phyloP scores from a whole-genome alignment of 2,888 invertebrate species.

The Drosophila kambysellisi region DNA sequence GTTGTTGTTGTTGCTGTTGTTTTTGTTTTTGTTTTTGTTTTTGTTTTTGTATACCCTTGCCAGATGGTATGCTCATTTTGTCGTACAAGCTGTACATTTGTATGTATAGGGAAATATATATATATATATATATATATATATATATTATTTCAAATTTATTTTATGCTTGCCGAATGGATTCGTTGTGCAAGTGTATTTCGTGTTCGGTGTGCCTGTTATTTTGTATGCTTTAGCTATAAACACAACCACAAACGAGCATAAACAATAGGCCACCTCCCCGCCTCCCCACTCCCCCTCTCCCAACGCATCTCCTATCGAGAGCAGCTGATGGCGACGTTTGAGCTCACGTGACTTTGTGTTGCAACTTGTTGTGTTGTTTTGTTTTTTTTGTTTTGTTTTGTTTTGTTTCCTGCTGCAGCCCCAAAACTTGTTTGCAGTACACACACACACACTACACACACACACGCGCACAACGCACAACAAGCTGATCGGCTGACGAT shows the following conservation, averaged over 20 bases:
- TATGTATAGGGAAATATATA: no score
- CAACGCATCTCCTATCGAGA: not conserved
- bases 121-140: not conserved
- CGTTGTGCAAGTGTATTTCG: not conserved
- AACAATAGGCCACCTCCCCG: constrained; percentile 14
- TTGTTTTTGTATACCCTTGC: not conserved
- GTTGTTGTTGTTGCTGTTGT: not conserved
- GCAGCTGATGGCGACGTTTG: constrained; percentile 49
- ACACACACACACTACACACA: not conserved
- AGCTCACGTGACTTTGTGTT: constrained; percentile 72
- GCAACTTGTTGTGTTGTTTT: constrained; percentile 39
- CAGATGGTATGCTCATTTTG: not conserved
- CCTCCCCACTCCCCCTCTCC: not conserved
- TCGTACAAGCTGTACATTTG: not conserved
- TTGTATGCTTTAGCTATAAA: not conserved
- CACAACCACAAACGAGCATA: constrained; percentile 14
- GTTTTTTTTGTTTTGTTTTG: no score
- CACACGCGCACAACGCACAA: not conserved
- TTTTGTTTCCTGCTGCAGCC: constrained; percentile 37
- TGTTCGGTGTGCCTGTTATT: not conserved
- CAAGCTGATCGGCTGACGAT: constrained; percentile 45
- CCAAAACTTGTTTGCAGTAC: constrained; percentile 56
- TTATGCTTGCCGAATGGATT: not conserved
- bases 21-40: not conserved
- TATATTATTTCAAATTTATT: not conserved